Evolutionary conservation across 2,888 invertebrate genomes (phyloP), one percentile per base, ranked within the genome.

Genomic region (Ichneumoninae sp.): DNA sequence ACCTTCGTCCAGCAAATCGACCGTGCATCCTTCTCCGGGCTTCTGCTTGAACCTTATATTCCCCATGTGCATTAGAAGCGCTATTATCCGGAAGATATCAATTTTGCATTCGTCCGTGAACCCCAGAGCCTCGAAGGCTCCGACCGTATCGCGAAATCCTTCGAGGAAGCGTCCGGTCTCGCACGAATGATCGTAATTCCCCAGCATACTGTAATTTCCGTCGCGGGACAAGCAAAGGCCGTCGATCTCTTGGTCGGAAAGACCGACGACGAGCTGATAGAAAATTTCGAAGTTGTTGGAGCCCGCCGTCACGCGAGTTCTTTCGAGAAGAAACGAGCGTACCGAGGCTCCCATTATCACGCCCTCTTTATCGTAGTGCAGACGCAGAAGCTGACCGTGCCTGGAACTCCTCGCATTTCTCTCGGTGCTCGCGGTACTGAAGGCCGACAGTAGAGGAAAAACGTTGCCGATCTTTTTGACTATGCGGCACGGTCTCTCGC

Each of bases 281-380:
- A 94, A 94, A 76, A 94, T 94, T 75, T 94, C 93, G 86, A 94
- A 94, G 86, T 94, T 94, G 83, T 91, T 90, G 8, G 90, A 91
- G 6, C 90, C 90, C 62, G 84, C 89, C 0, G 93, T 92, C 7
- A 94, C 94, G 83, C 94, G 89, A 3, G 93, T 93, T 87, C 94
- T 93, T 86, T 94, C 94, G 72, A 94, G 86, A 8, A 94, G 89
- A 76, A 93, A 94, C 0, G 94, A 94, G 74, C 92, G 87, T 74
- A 94, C 91, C 54, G 89, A 91, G 22, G 94, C 93, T 1, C 94
- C 94, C 3, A 87, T 89, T 65, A 94, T 89, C 19, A 83, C 80
- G 13, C 89, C 90, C 47, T 90, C 86, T 10, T 89, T 79, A n/a
- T 70, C 75, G 76, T 93, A 94, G 85, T 94, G 92, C 50, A 94